A percentile compares a stretch with the other conserved stretches of the same genome.
phyloP scores from a whole-genome alignment of 2,888 invertebrate genomes.

The Spilosoma lubricipeda region DNA sequence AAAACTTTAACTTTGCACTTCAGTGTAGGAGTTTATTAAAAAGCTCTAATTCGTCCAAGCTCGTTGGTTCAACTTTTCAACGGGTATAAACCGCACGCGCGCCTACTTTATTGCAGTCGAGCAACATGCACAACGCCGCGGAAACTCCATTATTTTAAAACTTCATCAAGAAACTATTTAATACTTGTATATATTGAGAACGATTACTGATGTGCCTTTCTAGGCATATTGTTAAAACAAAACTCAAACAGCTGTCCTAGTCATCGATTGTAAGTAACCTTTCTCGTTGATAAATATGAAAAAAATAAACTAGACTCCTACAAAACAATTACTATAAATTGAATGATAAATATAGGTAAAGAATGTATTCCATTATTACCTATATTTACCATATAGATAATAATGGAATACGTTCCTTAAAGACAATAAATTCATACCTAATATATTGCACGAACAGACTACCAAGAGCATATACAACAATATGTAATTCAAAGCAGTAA shows the following conservation, averaged over 20 bases:
- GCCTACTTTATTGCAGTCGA: constrained; percentile 55
- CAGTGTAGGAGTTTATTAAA: constrained; percentile 60
- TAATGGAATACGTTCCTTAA: too few relatives aligned
- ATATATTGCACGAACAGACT: too few relatives aligned
- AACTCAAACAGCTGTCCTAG: background rate
- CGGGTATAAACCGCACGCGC: constrained; percentile 76
- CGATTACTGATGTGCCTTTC: background rate
- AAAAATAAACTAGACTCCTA: too few relatives aligned
- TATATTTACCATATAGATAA: too few relatives aligned
- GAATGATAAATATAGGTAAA: too few relatives aligned
- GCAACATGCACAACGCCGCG: constrained; percentile 51
- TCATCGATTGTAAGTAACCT: too few relatives aligned
- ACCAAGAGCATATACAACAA: too few relatives aligned
- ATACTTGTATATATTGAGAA: constrained; percentile 44
- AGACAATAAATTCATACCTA: too few relatives aligned
- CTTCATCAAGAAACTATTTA: constrained; percentile 50
- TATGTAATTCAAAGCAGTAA: too few relatives aligned
- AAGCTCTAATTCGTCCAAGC: constrained; percentile 59
- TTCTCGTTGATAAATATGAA: background rate
- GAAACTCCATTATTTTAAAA: constrained; percentile 54
- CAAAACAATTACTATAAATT: too few relatives aligned
- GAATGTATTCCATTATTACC: too few relatives aligned
- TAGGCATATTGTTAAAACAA: background rate
- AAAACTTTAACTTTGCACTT: constrained; percentile 18
- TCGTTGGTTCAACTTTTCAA: constrained; percentile 69